phyloP scores from a whole-genome alignment of 2,888 invertebrate genomes.

The Dolichopus griseipennis region DNA sequence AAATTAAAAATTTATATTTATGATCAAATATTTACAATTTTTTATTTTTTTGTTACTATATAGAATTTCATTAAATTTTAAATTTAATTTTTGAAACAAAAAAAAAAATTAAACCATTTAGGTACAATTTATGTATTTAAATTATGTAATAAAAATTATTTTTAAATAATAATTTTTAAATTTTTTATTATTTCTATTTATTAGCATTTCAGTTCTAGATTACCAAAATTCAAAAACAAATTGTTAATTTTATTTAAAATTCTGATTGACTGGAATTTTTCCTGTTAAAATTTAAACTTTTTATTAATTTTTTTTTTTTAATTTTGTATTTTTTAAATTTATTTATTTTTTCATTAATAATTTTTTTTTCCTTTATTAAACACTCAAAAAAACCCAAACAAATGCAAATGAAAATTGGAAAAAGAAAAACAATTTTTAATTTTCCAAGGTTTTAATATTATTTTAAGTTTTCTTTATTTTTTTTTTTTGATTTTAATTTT shows the following conservation, averaged over 20 bases:
- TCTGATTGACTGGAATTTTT: background rate
- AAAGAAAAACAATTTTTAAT: background rate
- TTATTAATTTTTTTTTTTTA: too few relatives aligned
- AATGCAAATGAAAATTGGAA: background rate
- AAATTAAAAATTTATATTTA: too few relatives aligned
- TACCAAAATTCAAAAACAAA: background rate
- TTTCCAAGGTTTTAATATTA: too few relatives aligned
- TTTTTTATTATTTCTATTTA: background rate
- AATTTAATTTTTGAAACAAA: too few relatives aligned
- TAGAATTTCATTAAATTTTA: too few relatives aligned
- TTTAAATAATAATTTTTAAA: background rate
- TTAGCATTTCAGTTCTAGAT: background rate
- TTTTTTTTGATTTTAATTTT: background rate
- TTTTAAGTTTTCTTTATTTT: too few relatives aligned
- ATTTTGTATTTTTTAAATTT: background rate
- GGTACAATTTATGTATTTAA: background rate
- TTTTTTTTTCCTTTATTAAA: background rate
- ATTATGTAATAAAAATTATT: constrained; percentile 3
- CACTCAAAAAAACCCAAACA: background rate
- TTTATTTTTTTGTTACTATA: too few relatives aligned
- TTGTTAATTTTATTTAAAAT: background rate
- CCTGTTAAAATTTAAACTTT: too few relatives aligned
- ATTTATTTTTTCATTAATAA: background rate
- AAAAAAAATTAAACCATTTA: too few relatives aligned
- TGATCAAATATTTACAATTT: too few relatives aligned